Conservation (phyloP, 2,888 invertebrate species). For the Linhomoeus sp. region DNA sequence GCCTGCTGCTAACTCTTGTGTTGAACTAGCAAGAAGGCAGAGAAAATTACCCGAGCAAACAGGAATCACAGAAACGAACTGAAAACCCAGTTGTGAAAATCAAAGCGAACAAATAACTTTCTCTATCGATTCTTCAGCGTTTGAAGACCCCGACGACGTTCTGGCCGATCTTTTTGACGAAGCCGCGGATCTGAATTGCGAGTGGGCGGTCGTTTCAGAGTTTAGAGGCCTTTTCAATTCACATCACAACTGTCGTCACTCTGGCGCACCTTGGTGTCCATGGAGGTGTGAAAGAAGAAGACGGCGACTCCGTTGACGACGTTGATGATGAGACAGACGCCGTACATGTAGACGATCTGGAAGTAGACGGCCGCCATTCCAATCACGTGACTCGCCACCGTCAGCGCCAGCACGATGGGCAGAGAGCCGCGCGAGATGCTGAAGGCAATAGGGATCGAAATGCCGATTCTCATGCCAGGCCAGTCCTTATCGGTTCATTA, state of each 20-base stretch:
- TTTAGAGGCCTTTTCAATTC: too few relatives aligned
- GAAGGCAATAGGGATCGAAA: too few relatives aligned
- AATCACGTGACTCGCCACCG: conserved; percentile 1
- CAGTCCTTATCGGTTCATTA: not conserved
- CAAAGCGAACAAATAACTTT: too few relatives aligned
- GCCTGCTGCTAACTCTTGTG: too few relatives aligned
- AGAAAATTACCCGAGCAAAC: too few relatives aligned
- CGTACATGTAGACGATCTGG: conserved; percentile 4
- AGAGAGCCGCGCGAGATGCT: conserved; percentile 4
- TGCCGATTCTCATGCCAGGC: too few relatives aligned
- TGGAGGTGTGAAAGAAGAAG: conserved; percentile 4
- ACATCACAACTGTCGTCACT: not conserved
- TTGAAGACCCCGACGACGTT: not conserved
- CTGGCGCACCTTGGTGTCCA: not conserved
- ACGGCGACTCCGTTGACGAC: conserved; percentile 3
- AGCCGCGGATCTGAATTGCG: not conserved
- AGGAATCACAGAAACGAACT: too few relatives aligned
- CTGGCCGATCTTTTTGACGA: not conserved
- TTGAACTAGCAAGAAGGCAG: too few relatives aligned
- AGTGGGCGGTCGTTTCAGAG: too few relatives aligned
- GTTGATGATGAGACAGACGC: not conserved
- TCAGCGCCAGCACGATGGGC: conserved; percentile 2
- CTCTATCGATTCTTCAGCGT: not conserved
- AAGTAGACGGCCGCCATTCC: conserved; percentile 5
- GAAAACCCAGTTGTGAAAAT: too few relatives aligned